Percentiles rank a stretch among this genome's conserved stretches.
These are phyloP conservation scores for Myotis daubentonii DNA, from an alignment of 2,797 vertebrate species.

Conservation along the genomic window DNA sequence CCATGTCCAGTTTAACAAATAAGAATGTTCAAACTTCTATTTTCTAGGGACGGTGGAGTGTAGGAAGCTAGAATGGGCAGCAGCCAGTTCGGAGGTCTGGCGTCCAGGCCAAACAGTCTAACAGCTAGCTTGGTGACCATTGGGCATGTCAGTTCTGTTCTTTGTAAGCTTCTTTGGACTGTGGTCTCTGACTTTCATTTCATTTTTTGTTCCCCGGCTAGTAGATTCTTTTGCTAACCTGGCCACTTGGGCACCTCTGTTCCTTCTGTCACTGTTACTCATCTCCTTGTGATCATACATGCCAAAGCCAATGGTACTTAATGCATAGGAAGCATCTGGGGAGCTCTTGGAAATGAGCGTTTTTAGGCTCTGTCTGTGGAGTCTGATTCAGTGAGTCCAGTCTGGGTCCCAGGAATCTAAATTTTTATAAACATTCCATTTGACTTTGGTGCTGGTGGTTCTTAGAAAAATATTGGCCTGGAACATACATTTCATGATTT, in stretches of 20 bases:
- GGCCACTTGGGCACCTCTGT: neutral
- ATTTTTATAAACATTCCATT: conserved; percentile 6
- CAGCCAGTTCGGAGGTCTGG: neutral
- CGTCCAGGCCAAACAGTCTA: neutral
- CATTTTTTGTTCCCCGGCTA: neutral
- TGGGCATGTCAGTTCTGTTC: neutral
- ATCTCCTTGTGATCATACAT: neutral
- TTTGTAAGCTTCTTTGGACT: neutral
- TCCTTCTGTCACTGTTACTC: neutral
- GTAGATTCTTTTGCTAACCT: neutral
- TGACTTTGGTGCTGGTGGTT: neutral
- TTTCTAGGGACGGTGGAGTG: neutral
- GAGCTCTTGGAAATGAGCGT: neutral
- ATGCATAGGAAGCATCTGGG: neutral
- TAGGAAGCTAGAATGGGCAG: neutral
- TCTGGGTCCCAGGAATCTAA: neutral
- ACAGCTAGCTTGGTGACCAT: neutral
- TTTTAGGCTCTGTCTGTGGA: neutral
- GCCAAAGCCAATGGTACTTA: neutral
- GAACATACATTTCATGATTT: conserved; percentile 10
- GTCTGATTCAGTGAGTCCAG: neutral
- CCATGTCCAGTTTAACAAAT: neutral
- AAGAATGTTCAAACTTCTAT: neutral
- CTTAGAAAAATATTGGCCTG: conserved; percentile 24
- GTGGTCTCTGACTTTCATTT: neutral